Base-by-base conservation (phyloP, 2,888 invertebrate species). In the Fissipunctia ypsillon region DNA sequence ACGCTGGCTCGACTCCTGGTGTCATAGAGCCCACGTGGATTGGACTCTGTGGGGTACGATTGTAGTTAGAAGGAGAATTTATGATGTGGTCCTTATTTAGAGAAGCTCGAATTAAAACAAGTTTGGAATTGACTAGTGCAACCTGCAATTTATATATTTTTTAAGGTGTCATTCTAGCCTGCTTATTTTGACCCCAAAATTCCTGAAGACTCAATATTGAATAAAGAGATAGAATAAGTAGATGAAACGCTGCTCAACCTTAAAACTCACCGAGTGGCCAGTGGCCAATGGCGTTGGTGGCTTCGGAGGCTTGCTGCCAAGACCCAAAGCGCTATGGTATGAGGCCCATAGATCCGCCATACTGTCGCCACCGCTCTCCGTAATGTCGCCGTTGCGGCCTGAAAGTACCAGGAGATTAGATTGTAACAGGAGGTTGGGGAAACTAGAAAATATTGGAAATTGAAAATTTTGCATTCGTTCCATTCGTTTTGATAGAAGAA, bases 281-380 rank as follows among this genome's bases (percentile, higher is more conserved):
- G 95, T 94, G 88, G 97, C 95, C 96, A 97, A 88, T 19, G 96
- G 96, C 0, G 95, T 95, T 5, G 96, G 93, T 0, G 96, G 91
- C 80, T 96, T 96, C 12, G 95, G 95, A 0, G 95, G 95, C 86
- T 95, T 96, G 88, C 91, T 93, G 82, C 97, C 97, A 66, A 98
- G 96, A 3, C 98, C 98, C 89, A 98, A 95, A 1, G 98, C 98
- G 87, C 97, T 97, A 94, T 98, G 98, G 93, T 98, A 98, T 77
- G 98, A 98, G 9, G 98, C 98, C 98, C 98, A 98, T n/a, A 98
- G 96, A 50, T 98, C 98, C 3, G 98, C 98, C 97, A 98, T 97
- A 91, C 97, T 97, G 92, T 97, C 97, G 52, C 96, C 95, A 16
- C 97, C 97, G 25, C 96, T 96, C 80, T 96, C 96, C 78, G 97